Percentiles rank a stretch among this genome's conserved stretches.
Evolutionary conservation across 2,113 vertebrate species (phyloP).

Genomic region (Gadus macrocephalus): DNA sequence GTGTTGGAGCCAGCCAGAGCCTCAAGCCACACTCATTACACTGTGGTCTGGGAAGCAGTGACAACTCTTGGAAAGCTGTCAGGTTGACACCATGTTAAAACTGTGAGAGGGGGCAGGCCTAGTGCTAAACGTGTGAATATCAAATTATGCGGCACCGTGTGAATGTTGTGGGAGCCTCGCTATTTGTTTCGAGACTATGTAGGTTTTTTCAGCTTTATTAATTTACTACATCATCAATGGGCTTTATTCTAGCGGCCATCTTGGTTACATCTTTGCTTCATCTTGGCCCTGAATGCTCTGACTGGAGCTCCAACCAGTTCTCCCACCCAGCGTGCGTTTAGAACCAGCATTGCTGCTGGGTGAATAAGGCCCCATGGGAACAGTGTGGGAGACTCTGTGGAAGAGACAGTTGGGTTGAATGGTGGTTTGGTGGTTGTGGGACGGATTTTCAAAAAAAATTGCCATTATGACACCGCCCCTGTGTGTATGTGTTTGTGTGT

Average conservation of each 20-base stretch:
- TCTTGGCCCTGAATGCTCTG: too few species aligned
- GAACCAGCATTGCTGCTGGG: too few species aligned
- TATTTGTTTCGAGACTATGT: too few species aligned
- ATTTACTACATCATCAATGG: too few species aligned
- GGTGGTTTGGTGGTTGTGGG: constrained; percentile 32
- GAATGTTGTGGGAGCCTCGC: constrained; percentile 5
- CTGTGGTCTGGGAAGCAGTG: constrained; percentile 26
- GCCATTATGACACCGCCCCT: constrained; percentile 30
- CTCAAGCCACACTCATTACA: constrained; percentile 36
- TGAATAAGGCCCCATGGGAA: constrained; percentile 33
- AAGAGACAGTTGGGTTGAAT: constrained; percentile 32
- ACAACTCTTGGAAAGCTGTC: constrained; percentile 26
- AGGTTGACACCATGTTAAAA: constrained; percentile 17
- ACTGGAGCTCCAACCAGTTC: too few species aligned
- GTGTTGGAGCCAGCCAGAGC: constrained; percentile 11
- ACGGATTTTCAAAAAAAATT: constrained; percentile 31
- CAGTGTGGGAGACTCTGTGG: constrained; percentile 21
- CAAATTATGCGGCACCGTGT: constrained; percentile 1
- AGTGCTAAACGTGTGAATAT: not conserved
- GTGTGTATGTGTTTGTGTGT: too few species aligned
- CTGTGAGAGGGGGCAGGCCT: constrained; percentile 1
- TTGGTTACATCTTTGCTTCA: too few species aligned
- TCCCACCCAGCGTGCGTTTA: too few species aligned
- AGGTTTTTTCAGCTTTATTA: too few species aligned
- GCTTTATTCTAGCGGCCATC: too few species aligned